Percentiles rank a stretch among this genome's conserved stretches.
These are phyloP conservation scores for Coptotermes formosanus DNA, from an alignment of 1,140 invertebrate species.

Conservation along the genomic window DNA sequence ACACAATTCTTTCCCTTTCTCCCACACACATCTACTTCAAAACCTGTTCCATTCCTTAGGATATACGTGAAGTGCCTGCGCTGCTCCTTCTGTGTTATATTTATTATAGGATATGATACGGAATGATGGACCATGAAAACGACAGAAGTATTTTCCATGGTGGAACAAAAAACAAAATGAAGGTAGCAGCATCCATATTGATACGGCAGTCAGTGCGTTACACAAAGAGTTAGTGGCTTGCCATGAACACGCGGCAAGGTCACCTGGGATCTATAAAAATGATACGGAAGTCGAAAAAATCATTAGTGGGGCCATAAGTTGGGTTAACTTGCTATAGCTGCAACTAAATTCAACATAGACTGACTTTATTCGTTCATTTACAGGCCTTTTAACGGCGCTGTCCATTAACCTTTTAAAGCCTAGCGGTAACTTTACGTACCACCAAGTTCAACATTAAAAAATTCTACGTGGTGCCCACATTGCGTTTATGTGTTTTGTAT, in stretches of 20 bases:
- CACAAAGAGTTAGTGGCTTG: neutral
- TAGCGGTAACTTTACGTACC: too few species aligned
- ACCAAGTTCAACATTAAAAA: too few species aligned
- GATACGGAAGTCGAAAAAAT: neutral
- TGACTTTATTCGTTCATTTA: too few species aligned
- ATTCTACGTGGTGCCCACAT: too few species aligned
- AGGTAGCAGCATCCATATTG: constrained; percentile 14
- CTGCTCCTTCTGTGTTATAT: neutral
- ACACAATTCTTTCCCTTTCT: too few species aligned
- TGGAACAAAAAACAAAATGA: neutral
- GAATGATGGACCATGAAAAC: neutral
- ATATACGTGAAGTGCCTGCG: neutral
- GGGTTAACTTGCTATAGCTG: neutral
- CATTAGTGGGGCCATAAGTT: neutral
- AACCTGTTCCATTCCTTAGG: too few species aligned
- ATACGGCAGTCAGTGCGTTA: neutral
- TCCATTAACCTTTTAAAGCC: too few species aligned
- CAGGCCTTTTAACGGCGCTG: too few species aligned
- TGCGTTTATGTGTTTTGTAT: too few species aligned
- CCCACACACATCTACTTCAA: too few species aligned
- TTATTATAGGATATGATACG: constrained; percentile 6
- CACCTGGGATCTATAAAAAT: neutral
- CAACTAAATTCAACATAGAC: too few species aligned
- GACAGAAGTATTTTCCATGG: neutral
- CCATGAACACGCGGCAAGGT: neutral